Evolutionary conservation across 64 coral and sea anemone species (phyloP), one percentile per base, ranked within the genome.

Genomic region (Actinia equina): DNA sequence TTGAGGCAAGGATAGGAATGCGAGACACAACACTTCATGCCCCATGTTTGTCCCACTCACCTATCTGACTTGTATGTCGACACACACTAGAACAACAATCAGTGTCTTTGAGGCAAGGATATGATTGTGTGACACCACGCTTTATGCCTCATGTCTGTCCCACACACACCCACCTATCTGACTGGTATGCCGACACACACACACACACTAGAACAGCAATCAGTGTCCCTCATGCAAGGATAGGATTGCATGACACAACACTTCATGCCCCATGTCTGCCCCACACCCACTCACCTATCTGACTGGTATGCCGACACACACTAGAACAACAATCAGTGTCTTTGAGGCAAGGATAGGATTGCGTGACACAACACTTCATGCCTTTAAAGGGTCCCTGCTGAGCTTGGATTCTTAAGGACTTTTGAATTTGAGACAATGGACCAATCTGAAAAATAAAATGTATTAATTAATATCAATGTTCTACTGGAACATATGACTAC

Each of bases 241-340:
- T n/a, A n/a, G n/a, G n/a, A n/a, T n/a, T n/a, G n/a, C n/a, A n/a
- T n/a, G n/a, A n/a, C n/a, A n/a, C n/a, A n/a, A n/a, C n/a, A n/a
- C n/a, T n/a, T n/a, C n/a, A n/a, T n/a, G n/a, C n/a, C n/a, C n/a
- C n/a, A n/a, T n/a, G n/a, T n/a, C n/a, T n/a, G n/a, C n/a, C n/a
- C n/a, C n/a, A n/a, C n/a, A n/a, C n/a, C n/a, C n/a, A n/a, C n/a
- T n/a, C n/a, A n/a, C n/a, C n/a, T n/a, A n/a, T n/a, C n/a, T n/a
- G n/a, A n/a, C n/a, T n/a, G n/a, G n/a, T n/a, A n/a, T n/a, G n/a
- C n/a, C n/a, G n/a, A n/a, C n/a, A n/a, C n/a, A n/a, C n/a, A n/a
- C n/a, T 79, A 76, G 71, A 57, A 55, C 86, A 87, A 52, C 86
- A 87, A 20, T 87, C 86, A 30, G 74, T 17, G 86, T 87, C 23